Evolutionary conservation across 2,888 invertebrate species (phyloP), one percentile per base, ranked within the genome.

Genomic region (Shargacucullia verbasci): DNA sequence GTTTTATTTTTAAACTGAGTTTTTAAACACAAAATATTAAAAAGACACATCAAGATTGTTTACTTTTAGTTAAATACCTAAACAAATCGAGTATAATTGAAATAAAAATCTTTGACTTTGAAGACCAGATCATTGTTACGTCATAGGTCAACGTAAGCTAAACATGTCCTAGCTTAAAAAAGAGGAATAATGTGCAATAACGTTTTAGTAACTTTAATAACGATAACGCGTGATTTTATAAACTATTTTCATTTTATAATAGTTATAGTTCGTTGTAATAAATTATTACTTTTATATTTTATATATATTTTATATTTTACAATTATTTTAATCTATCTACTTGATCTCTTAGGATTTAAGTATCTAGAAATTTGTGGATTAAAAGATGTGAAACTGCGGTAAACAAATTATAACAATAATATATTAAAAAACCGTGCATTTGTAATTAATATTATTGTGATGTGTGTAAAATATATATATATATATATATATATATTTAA

Each of bases 251-350:
- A 73, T 76, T 82, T 80, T 85, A 87, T 86, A 81, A 82, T 73
- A 76, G 35, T 71, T 45, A 81, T 90, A 92, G 84, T 92, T 92
- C 91, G 92, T 92, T 92, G 92, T 86, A 84, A 84, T 89, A 86
- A 81, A 82, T 87, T 84, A 84, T 81, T 85, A 84, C 74, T 80
- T 79, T 76, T 72, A 76, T 69, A n/a, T 58, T 58, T 69, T 56
- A 41, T 53, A 54, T 59, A 64, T 73, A 80, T 69, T 79, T 79
- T 73, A 73, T 69, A 75, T 80, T 81, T 81, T 83, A 83, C 76
- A 84, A 71, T 77, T 79, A 78, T 76, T 81, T 84, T 81, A 70
- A 76, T 84, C 89, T 91, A 91, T 87, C 90, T 91, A 92, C 81
- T 83, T 72, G 77, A 82, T 79, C 74, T 83, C 82, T 86, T 86